Base-by-base conservation (phyloP, 2,888 invertebrate species). In the Polydrusus tereticollis region DNA sequence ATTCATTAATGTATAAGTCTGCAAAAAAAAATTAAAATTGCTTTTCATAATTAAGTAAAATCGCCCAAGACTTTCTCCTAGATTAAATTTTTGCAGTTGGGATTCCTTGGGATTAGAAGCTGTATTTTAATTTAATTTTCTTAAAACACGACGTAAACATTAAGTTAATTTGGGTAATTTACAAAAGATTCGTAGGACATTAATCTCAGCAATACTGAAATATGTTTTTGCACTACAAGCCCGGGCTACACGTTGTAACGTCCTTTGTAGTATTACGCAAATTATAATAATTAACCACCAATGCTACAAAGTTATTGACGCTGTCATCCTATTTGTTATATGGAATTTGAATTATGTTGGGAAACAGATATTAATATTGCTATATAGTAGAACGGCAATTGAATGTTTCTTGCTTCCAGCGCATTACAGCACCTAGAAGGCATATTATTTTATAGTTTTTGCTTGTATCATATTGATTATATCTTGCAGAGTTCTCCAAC, bases 11-110 rank as follows among this genome's bases (percentile, higher is more conserved):
- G 43, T 29, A 26, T 18, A 29, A 43, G 60, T 18, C 12, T 7
- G 60, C 60, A 45, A 60, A 43, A 60, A 36, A 58, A 60, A 38
- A 60, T 6, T 45, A 60, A 60, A 60, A 60, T 60, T 60, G 23
- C 45, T 12, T 60, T 60, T 60, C 45, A 60, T 60, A 60, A 60
- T 60, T 60, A 60, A 60, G 45, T 45, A 60, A 60, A 60, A 60
- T 45, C 43, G 60, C 29, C 43, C 60, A 60, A 60, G 29, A 60
- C 60, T 60, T 60, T 60, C 60, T 60, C 60, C 29, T 60, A 60
- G 60, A 60, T 60, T 60, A 60, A 60, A 60, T 43, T 60, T 60
- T 60, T 43, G 14, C 60, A 41, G 60, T 60, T 26, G 18, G 45
- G 43, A 43, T 60, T 43, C 14, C 45, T 45, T 16, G 18, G 60